Evolutionary conservation across 92 coral and sea anemone species (phyloP).

Genomic region (Zoanthus solanderi): DNA sequence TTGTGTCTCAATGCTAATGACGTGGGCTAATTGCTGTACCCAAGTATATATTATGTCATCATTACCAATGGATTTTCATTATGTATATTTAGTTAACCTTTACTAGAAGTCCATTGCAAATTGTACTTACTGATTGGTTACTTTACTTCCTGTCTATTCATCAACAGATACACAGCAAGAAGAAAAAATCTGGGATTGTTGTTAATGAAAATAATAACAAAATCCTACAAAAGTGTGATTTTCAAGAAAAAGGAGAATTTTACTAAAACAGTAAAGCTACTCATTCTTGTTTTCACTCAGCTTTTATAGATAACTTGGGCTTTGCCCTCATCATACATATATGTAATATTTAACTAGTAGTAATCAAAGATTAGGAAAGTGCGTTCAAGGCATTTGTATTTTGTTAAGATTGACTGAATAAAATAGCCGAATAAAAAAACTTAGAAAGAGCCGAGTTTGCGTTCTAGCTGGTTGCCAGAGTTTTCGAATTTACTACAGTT

Average conservation of each 20-base stretch:
- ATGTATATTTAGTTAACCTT: constrained; percentile 1
- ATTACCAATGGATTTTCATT: background rate
- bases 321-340: background rate
- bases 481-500: no score
- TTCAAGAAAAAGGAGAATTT: background rate
- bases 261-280: constrained; percentile 6
- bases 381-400: no score
- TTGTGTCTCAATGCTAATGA: background rate
- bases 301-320: constrained; percentile 13
- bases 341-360: background rate
- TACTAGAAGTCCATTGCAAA: background rate
- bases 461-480: no score
- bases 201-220: background rate
- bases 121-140: constrained; percentile 3
- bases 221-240: constrained; percentile 3
- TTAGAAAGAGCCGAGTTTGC: no score
- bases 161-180: background rate
- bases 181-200: background rate
- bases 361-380: no score
- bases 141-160: background rate
- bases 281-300: background rate
- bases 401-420: no score
- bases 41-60: background rate
- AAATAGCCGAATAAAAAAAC: no score
- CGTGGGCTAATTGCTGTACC: constrained; percentile 1